Evolutionary conservation across 2,888 invertebrate species (phyloP).

Genomic region (Salticus scenicus): DNA sequence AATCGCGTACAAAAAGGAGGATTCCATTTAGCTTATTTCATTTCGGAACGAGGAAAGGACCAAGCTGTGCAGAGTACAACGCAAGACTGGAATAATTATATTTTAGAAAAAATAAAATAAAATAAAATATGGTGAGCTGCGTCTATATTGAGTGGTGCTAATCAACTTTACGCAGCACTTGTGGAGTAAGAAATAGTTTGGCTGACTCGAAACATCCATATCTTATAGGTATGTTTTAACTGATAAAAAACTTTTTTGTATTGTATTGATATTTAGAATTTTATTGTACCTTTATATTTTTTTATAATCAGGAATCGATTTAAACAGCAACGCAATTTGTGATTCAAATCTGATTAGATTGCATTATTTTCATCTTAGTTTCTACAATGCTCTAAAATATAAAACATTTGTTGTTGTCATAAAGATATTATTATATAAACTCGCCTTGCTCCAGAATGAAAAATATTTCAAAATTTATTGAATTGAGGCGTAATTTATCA

Average conservation of each 20-base stretch:
- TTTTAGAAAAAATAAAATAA: conserved; percentile 9
- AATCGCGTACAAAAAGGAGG: conserved; percentile 15
- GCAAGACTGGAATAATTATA: conserved; percentile 32
- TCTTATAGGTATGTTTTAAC: too few relatives aligned
- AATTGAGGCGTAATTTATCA: too few relatives aligned
- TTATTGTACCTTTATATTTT: background rate
- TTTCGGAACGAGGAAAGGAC: conserved; percentile 46
- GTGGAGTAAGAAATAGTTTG: conserved; percentile 37
- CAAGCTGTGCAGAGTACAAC: conserved; percentile 48
- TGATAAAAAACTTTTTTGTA: background rate
- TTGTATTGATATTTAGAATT: background rate
- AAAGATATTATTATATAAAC: too few relatives aligned
- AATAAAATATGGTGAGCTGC: conserved; percentile 32
- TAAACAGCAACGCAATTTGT: too few relatives aligned
- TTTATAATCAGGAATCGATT: conserved; percentile 36
- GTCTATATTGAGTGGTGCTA: conserved; percentile 63
- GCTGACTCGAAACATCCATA: conserved; percentile 42
- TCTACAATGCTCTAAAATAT: too few relatives aligned
- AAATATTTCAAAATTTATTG: too few relatives aligned
- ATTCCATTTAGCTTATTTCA: conserved; percentile 15
- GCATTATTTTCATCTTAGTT: too few relatives aligned
- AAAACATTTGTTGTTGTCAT: too few relatives aligned
- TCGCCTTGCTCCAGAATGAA: too few relatives aligned
- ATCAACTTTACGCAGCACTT: conserved; percentile 41
- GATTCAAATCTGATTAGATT: too few relatives aligned